Conservation (phyloP, 2,797 vertebrate genomes). For the Notamacropus eugenii region DNA sequence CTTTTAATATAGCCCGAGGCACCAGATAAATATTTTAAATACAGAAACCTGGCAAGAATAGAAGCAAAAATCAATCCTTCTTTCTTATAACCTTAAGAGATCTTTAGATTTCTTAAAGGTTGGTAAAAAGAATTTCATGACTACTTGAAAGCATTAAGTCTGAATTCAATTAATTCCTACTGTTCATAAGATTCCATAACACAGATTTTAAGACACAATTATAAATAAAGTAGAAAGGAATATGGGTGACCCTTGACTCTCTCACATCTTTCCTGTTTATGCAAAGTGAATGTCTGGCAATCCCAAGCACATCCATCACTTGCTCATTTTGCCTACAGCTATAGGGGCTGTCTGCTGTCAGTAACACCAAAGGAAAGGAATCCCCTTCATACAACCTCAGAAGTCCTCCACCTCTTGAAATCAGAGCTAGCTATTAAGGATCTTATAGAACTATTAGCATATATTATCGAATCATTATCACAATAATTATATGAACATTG, state of each 20-base stretch:
- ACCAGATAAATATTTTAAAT: slow-evolving; percentile 65
- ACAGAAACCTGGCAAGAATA: slow-evolving; percentile 50
- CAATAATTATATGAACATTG: slow-evolving; percentile 46
- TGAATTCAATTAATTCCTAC: slow-evolving; percentile 52
- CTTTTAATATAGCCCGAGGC: slow-evolving; percentile 52
- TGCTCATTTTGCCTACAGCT: neutral
- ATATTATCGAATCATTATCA: slow-evolving; percentile 54
- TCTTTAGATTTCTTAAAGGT: slow-evolving; percentile 52
- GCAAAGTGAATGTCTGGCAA: slow-evolving; percentile 35
- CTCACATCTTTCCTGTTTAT: slow-evolving; percentile 6
- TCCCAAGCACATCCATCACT: slow-evolving; percentile 22
- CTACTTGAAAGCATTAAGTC: slow-evolving; percentile 37
- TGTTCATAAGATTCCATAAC: slow-evolving; percentile 50
- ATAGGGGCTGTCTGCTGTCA: slow-evolving; percentile 32
- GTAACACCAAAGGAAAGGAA: slow-evolving; percentile 54
- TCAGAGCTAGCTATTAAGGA: slow-evolving; percentile 38
- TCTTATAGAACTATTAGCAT: slow-evolving; percentile 40
- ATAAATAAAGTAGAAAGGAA: slow-evolving; percentile 41
- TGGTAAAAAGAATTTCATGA: slow-evolving; percentile 28
- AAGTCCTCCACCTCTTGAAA: slow-evolving; percentile 61
- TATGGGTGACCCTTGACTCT: slow-evolving; percentile 17
- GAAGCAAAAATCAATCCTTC: slow-evolving; percentile 37
- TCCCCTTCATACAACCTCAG: slow-evolving; percentile 53
- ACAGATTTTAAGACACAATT: slow-evolving; percentile 55
- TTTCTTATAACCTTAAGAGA: slow-evolving; percentile 58